Base-by-base conservation (phyloP, 1,140 invertebrate species). In the Procambarus virginalis region DNA sequence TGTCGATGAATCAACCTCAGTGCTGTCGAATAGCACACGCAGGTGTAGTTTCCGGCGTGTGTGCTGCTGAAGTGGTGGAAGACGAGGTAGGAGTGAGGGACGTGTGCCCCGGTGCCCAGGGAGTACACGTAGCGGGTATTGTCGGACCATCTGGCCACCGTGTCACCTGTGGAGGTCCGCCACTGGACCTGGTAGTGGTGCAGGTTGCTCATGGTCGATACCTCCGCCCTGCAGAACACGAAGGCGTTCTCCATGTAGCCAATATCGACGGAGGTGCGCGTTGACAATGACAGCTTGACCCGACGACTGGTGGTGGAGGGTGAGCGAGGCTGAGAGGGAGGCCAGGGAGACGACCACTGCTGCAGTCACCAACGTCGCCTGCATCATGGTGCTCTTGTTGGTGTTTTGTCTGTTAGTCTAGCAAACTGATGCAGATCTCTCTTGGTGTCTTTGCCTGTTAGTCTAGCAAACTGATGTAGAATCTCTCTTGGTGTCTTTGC, bases 161-260 rank as follows among this genome's bases (percentile, higher is more conserved):
- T 4, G n/a, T 73, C 68, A 73, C 22, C n/a, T 73, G 68, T 73
- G 68, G 68, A 8, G 68, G 22, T 9, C 68, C n/a, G 68, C 68
- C 68, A 73, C 68, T 73, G 68, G 1, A 73, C n/a, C 68, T 73
- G 68, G 68, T 73, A 34, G 22, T 73, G 68, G 68, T 73, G 20
- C 3, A 73, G 68, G 68, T 22, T 34, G 68, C 34, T 22, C 2
- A 0, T 34, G n/a, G 68, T 73, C 4, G 22, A 34, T 22, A 34
- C n/a, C 34, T 34, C 34, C 68, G 22, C 68, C 68, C 22, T 73
- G 68, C 68, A 73, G 68, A 73, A 73, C n/a, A 73, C n/a, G 10
- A 73, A 73, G n/a, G 68, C 68, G 22, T 73, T 22, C n/a, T 73
- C 68, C 68, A 73, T 34, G 68, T 73, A 73, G n/a, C n/a, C 68